Conservation (phyloP, 2,113 vertebrate species). For the Onychostoma macrolepis region DNA sequence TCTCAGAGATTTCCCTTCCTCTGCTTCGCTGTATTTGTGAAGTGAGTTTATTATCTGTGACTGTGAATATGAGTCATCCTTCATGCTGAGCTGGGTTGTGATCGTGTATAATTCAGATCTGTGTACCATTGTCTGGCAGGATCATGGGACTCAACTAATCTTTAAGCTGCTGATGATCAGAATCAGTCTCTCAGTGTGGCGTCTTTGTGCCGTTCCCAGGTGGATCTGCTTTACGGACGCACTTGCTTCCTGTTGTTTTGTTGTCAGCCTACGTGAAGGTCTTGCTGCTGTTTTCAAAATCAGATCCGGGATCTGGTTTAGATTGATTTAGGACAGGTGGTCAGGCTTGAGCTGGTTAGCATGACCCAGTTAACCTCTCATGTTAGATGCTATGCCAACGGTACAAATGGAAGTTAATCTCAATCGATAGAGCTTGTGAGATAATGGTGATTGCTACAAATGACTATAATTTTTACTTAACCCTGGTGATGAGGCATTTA, state of each 20-base stretch:
- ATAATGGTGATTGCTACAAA: background rate
- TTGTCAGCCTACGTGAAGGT: background rate
- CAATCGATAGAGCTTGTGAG: background rate
- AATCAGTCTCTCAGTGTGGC: background rate
- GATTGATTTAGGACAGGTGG: background rate
- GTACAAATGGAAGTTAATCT: background rate
- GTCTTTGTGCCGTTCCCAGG: background rate
- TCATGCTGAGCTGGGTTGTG: background rate
- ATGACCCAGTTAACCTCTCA: background rate
- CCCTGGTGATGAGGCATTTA: no score
- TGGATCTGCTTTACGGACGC: background rate
- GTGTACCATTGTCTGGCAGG: background rate
- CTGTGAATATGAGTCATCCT: slow-evolving; percentile 18
- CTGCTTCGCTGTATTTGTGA: background rate
- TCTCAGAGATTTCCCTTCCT: background rate
- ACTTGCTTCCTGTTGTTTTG: background rate
- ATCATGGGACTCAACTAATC: slow-evolving; percentile 19
- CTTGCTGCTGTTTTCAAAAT: background rate
- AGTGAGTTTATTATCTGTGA: slow-evolving; percentile 19
- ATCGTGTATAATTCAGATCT: background rate
- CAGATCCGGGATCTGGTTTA: background rate
- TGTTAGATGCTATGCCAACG: background rate
- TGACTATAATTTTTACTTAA: background rate
- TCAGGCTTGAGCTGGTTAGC: background rate
- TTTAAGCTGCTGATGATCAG: slow-evolving; percentile 25